These are phyloP conservation scores for Hermetia illucens DNA, from an alignment of 1,140 invertebrate species.

Conservation along the genomic window DNA sequence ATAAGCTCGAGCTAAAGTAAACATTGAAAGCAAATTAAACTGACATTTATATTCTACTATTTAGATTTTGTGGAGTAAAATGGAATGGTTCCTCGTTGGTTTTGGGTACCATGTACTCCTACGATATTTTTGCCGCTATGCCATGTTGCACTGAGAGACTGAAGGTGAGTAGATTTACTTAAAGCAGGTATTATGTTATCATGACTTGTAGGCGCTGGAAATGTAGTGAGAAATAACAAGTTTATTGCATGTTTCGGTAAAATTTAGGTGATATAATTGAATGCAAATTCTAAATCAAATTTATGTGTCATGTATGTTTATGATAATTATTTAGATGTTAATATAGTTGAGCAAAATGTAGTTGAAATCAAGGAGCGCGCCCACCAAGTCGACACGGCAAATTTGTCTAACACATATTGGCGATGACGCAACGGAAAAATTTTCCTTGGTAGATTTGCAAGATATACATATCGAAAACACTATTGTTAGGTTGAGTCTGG, in stretches of 20 bases:
- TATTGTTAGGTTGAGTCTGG: too few species aligned
- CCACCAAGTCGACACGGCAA: too few species aligned
- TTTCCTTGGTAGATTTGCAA: too few species aligned
- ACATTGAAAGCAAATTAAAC: not conserved
- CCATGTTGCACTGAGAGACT: slow-evolving; percentile 88
- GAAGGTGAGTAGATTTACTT: slow-evolving; percentile 45
- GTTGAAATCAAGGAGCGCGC: too few species aligned
- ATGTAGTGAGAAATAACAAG: not conserved
- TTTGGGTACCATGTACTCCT: slow-evolving; percentile 93
- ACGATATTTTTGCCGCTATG: slow-evolving; percentile 93
- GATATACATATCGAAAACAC: too few species aligned
- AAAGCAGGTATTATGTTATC: not conserved
- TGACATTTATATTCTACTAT: not conserved
- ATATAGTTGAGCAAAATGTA: too few species aligned
- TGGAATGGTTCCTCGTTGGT: slow-evolving; percentile 91
- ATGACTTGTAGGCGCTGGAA: not conserved
- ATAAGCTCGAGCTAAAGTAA: not conserved
- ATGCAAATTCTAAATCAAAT: too few species aligned
- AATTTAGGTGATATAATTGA: too few species aligned
- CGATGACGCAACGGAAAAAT: too few species aligned
- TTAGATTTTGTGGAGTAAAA: slow-evolving; percentile 59
- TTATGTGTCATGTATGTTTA: too few species aligned
- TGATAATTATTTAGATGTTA: too few species aligned
- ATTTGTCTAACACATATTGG: too few species aligned
- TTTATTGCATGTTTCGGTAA: not conserved